These are phyloP conservation scores for Drosophila rhopaloa DNA, from an alignment of 1,140 invertebrate species.

Conservation along the genomic window DNA sequence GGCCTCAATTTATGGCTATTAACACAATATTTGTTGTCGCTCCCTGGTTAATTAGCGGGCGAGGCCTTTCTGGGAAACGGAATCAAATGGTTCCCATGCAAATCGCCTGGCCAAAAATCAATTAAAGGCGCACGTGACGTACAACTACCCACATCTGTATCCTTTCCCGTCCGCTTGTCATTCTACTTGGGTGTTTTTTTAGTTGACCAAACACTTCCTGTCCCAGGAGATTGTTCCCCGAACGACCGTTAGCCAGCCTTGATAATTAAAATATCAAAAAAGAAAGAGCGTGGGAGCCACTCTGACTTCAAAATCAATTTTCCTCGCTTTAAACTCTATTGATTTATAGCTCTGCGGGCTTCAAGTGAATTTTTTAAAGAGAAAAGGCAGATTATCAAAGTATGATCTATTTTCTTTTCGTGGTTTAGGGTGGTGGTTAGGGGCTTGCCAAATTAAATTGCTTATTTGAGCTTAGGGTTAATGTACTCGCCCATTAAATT, in stretches of 20 bases:
- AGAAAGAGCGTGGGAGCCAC: constrained; percentile 58
- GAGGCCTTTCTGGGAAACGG: constrained; percentile 54
- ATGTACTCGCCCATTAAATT: constrained; percentile 48
- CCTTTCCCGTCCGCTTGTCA: constrained; percentile 41
- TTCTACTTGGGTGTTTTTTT: constrained; percentile 29
- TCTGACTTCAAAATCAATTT: constrained; percentile 16
- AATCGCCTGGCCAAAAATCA: constrained; percentile 69
- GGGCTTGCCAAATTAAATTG: constrained; percentile 63
- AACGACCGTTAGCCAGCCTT: constrained; percentile 59
- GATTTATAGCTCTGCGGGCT: constrained; percentile 70
- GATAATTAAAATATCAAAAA: constrained; percentile 12
- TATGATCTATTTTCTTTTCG: constrained; percentile 35
- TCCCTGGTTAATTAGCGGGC: constrained; percentile 54
- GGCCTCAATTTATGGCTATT: constrained; percentile 69
- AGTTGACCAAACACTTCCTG: constrained; percentile 65
- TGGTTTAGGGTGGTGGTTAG: constrained; percentile 28
- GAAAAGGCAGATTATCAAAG: constrained; percentile 42
- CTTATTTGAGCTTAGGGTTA: constrained; percentile 23
- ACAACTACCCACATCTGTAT: constrained; percentile 58
- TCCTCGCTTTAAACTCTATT: constrained; percentile 52
- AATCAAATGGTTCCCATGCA: constrained; percentile 62
- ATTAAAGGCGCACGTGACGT: constrained; percentile 75
- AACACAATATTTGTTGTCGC: constrained; percentile 73
- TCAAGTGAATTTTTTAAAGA: constrained; percentile 70
- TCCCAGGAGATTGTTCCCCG: constrained; percentile 37